Conservation (phyloP, 2,113 vertebrate genomes). For the Paracanthobrama guichenoti region DNA sequence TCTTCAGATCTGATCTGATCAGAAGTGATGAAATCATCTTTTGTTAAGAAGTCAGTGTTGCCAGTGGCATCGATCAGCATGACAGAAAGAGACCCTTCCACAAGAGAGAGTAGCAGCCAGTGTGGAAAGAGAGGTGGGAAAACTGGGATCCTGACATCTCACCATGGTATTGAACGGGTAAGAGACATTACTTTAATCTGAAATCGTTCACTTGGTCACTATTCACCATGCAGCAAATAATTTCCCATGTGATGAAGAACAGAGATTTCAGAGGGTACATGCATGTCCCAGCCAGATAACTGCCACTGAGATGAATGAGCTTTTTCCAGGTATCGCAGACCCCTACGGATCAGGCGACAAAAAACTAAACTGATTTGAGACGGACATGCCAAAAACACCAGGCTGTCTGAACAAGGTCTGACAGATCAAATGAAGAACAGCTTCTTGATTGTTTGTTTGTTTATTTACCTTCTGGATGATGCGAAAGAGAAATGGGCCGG, state of each 20-base stretch:
- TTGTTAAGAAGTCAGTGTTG: neutral
- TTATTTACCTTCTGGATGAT: conserved; percentile 86
- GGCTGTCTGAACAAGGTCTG: neutral
- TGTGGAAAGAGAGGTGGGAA: neutral
- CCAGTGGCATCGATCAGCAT: neutral
- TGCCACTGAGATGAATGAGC: too few species aligned
- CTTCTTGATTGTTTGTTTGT: conserved; percentile 55
- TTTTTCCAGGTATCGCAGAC: neutral
- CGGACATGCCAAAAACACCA: neutral
- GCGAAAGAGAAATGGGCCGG: conserved; percentile 93
- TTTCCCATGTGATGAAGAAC: too few species aligned
- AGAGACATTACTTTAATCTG: too few species aligned
- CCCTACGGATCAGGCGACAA: neutral
- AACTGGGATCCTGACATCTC: neutral
- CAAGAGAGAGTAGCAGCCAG: neutral
- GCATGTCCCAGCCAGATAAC: too few species aligned
- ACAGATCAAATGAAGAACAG: neutral
- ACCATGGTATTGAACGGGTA: neutral
- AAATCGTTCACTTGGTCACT: too few species aligned
- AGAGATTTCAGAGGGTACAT: too few species aligned
- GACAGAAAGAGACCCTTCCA: neutral
- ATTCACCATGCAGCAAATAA: too few species aligned
- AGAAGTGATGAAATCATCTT: neutral
- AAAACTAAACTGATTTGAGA: neutral
- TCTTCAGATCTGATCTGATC: neutral